Evolutionary conservation across 2,113 vertebrate genomes (phyloP).

Genomic region (Psephotus haematonotus): DNA sequence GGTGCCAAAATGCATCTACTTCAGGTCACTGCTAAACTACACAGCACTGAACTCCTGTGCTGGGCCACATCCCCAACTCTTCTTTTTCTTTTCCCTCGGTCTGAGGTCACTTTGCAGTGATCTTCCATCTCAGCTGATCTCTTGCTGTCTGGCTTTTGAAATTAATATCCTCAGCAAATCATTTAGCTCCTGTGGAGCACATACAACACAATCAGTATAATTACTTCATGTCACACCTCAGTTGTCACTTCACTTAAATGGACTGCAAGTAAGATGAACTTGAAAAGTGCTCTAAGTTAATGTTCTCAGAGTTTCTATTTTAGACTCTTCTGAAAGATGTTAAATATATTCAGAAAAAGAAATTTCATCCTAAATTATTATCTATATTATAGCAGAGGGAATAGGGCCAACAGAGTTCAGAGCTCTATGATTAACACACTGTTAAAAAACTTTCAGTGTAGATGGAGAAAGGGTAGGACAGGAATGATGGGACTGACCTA

Average conservation of each 20-base stretch:
- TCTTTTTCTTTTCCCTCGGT: neutral
- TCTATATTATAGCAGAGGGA: neutral
- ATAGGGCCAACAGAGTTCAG: neutral
- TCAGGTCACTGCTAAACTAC: neutral
- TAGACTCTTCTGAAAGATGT: neutral
- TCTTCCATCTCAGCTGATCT: conserved; percentile 42
- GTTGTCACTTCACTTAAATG: conserved; percentile 53
- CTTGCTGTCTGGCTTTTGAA: conserved; percentile 34
- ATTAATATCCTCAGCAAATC: conserved; percentile 52
- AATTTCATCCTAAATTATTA: neutral
- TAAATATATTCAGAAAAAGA: conserved; percentile 8
- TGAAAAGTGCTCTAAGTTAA: conserved; percentile 26
- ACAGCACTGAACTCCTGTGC: neutral
- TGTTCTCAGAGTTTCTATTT: conserved; percentile 39
- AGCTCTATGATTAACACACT: neutral
- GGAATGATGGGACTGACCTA: neutral
- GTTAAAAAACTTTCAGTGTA: neutral
- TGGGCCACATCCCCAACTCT: neutral
- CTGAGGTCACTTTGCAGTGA: conserved; percentile 39
- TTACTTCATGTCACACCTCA: conserved; percentile 49
- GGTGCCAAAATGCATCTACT: neutral
- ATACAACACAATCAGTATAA: conserved; percentile 56
- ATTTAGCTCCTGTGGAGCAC: conserved; percentile 6
- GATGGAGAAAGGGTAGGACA: neutral
- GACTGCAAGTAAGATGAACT: conserved; percentile 40